These are phyloP conservation scores for Eledona agricola DNA, from an alignment of 2,888 invertebrate genomes.

Conservation along the genomic window DNA sequence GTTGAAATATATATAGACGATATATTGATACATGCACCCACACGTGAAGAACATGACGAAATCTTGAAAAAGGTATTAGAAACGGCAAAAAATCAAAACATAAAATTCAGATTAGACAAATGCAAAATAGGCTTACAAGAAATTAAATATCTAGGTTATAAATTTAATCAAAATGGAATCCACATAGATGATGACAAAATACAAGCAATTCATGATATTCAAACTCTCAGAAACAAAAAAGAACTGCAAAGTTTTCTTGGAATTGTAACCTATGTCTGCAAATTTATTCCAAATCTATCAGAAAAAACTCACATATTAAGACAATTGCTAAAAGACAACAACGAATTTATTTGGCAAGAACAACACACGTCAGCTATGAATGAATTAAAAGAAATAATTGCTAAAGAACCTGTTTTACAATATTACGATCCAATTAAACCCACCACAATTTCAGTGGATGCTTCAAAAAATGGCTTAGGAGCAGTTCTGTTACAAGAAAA, in stretches of 20 bases:
- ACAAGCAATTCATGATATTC: too few species aligned
- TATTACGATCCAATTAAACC: conserved; percentile 26
- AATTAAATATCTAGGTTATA: conserved; percentile 42
- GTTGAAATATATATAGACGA: conserved; percentile 41
- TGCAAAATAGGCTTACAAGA: conserved; percentile 40
- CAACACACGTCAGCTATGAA: conserved; percentile 33
- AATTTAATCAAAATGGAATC: too few species aligned
- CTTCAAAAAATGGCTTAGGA: conserved; percentile 39
- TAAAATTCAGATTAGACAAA: conserved; percentile 44
- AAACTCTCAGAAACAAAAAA: too few species aligned
- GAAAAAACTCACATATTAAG: conserved; percentile 30
- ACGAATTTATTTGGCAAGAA: conserved; percentile 37
- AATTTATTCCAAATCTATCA: conserved; percentile 39
- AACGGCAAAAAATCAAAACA: conserved; percentile 35
- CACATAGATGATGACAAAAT: too few species aligned
- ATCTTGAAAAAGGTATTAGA: conserved; percentile 39
- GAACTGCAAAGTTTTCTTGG: conserved; percentile 48
- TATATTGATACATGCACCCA: conserved; percentile 35
- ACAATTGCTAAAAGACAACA: conserved; percentile 37
- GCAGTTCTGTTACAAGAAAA: conserved; percentile 45
- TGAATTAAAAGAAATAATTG: conserved; percentile 32
- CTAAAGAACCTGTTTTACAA: conserved; percentile 28
- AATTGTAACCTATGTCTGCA: conserved; percentile 45
- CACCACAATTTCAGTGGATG: conserved; percentile 40
- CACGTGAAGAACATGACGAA: conserved; percentile 34